Evolutionary conservation across 2,113 vertebrate species (phyloP), one percentile per base, ranked within the genome.

Genomic region (Pterophyllum scalare): DNA sequence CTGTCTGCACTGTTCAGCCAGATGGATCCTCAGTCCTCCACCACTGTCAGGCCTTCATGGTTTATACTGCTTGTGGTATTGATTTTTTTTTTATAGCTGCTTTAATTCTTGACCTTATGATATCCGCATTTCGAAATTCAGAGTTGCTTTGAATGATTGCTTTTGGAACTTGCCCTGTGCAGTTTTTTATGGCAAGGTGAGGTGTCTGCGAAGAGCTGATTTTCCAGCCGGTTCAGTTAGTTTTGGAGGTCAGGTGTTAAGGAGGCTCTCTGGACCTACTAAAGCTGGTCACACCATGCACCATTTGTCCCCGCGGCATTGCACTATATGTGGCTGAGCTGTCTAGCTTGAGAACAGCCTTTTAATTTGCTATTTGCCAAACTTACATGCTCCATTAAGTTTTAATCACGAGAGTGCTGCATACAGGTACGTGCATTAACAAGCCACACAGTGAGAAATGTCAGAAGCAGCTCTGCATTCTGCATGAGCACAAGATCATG

Each of bases 1-100:
- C 88, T 90, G 93, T 93, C 91, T 91, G 90, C 86, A 61, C 84
- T 58, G 59, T 88, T 87, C 38, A 84, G 77, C 81, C 88, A 91
- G 88, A 93, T 92, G 90, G 79, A 92, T 92, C 85, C 88, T 87
- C 81, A n/a, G 83, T 88, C 79, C 86, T 88, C 80, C 81, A 80
- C 91, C 85, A 83, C 92, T 94, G 94, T 94, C 94, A 94, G 79
- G 83, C 8, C 87, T 19, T 58, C 77, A 75, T 93, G 92, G 88
- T 94, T 95, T 93, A 94, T 95, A 91, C 89, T 89, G 90, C 88
- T 92, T 88, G 90, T 93, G 89, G 76, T 94, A 96, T 95, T 87
- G 94, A 95, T 96, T 94, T 93, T 88, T 89, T 93, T 93, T 88
- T 90, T 89, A 46, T 90, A 89, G 89, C 85, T 85, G 24, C 85